Evolutionary conservation across 2,113 vertebrate genomes (phyloP).

Genomic region (Gracilinanus agilis): DNA sequence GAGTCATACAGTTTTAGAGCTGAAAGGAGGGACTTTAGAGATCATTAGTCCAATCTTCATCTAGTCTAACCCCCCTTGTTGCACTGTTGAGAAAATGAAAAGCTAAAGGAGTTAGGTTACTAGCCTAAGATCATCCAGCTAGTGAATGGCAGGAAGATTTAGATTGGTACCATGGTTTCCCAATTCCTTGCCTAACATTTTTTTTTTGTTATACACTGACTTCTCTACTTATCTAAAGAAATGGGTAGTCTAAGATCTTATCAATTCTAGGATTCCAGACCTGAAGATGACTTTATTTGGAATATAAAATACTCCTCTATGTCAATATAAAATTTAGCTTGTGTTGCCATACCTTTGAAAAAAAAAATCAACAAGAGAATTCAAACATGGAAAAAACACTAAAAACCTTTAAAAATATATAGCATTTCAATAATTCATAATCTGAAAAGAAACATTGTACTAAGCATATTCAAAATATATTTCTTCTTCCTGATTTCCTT

Average conservation of each 20-base stretch:
- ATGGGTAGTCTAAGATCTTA: not conserved
- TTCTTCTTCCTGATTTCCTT: slow-evolving; percentile 46
- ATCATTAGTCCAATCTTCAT: not conserved
- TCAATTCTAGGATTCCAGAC: not conserved
- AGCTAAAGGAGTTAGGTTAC: not conserved
- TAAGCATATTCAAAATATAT: slow-evolving; percentile 27
- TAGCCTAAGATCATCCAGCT: not conserved
- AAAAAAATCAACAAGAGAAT: not conserved
- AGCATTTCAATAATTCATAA: slow-evolving; percentile 1
- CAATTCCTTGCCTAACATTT: not conserved
- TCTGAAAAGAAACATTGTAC: slow-evolving; percentile 35
- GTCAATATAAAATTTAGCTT: slow-evolving; percentile 13
- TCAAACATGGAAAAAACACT: not conserved
- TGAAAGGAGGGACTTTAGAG: not conserved
- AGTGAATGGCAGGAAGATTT: not conserved
- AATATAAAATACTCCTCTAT: slow-evolving; percentile 8
- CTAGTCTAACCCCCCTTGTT: not conserved
- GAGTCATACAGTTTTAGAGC: slow-evolving; percentile 5
- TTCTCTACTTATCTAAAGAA: not conserved
- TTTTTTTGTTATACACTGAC: not conserved
- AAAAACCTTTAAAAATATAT: slow-evolving; percentile 1
- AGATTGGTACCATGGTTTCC: not conserved
- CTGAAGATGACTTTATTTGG: slow-evolving; percentile 52
- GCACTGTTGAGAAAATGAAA: not conserved
- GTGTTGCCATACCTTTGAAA: not conserved